Evolutionary conservation across 2,113 vertebrate species (phyloP), one percentile per base, ranked within the genome.

Genomic region (Ia io): DNA sequence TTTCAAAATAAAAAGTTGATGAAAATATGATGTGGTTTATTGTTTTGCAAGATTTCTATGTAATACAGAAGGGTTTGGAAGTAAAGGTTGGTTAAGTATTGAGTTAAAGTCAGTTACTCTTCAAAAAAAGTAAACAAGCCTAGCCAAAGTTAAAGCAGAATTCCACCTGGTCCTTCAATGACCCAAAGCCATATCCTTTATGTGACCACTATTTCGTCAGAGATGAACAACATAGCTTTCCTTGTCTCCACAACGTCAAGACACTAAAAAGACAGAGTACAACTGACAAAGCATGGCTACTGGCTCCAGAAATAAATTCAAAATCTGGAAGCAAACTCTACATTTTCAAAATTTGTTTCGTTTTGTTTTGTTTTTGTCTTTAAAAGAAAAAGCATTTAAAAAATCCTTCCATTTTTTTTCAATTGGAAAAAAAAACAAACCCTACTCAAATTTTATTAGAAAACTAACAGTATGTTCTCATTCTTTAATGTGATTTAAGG

Each of bases 1-100:
- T 86, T 93, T 83, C 59, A 77, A 65, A 93, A 95, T 84, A 74
- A 80, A 86, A 65, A 71, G 47, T 59, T 88, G 74, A 59, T 86
- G 49, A 78, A 84, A 96, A 90, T 30, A 47, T 28, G 32, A n/a
- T 47, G 23, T 32, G 11, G 65, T 44, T 80, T 85, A 37, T 25
- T 25, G 47, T 92, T 69, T 88, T 79, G 9, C 9, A 69, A 65
- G 47, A 74, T 69, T 88, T 93, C 74, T 67, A 67, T 14, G 4
- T 49, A 76, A 53, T 17, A 85, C 51, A 83, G 51, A 63, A 83
- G 73, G 51, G 18, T 20, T 53, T 53, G 18, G 25, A 59, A 51
- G 37, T 14, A 30, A 56, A 71, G 8, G 17, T 59, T 44, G 59
- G 35, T 1, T 28, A 83, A n/a, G 44, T 82, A 30, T 37, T 86